phyloP scores from a whole-genome alignment of 64 coral and sea anemone species.

The Actinia tenebrosa region DNA sequence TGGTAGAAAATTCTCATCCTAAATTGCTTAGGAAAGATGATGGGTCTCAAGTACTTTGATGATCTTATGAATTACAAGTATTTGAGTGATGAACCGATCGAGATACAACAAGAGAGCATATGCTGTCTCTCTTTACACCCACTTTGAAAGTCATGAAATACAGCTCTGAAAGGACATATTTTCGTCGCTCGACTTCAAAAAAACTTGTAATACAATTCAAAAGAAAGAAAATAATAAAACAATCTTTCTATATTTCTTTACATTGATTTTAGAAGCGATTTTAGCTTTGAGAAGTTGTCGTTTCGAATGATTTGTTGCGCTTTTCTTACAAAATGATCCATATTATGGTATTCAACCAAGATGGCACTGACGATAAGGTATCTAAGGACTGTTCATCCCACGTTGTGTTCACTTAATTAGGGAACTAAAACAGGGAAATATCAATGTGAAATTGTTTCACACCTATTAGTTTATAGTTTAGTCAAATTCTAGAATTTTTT shows the following conservation, averaged over 20 bases:
- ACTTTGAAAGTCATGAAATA: neutral
- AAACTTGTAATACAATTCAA: too few relatives aligned
- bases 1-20: neutral
- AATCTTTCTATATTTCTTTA: neutral
- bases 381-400: neutral
- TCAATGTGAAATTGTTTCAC: neutral
- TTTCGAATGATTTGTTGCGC: neutral
- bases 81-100: neutral
- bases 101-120: too few relatives aligned
- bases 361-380: neutral
- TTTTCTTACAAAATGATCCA: neutral
- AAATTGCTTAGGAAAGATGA: neutral
- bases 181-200: too few relatives aligned
- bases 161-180: neutral
- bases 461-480: neutral
- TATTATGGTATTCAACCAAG: neutral
- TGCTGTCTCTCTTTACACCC: too few relatives aligned
- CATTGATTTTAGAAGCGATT: neutral
- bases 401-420: neutral
- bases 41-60: neutral
- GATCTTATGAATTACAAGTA: conserved; percentile 1
- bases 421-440: neutral
- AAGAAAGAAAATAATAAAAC: neutral
- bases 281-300: neutral
- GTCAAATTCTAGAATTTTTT: conserved; percentile 10